Conservation (phyloP, 2,888 invertebrate genomes). For the Barypeithes pellucidus region DNA sequence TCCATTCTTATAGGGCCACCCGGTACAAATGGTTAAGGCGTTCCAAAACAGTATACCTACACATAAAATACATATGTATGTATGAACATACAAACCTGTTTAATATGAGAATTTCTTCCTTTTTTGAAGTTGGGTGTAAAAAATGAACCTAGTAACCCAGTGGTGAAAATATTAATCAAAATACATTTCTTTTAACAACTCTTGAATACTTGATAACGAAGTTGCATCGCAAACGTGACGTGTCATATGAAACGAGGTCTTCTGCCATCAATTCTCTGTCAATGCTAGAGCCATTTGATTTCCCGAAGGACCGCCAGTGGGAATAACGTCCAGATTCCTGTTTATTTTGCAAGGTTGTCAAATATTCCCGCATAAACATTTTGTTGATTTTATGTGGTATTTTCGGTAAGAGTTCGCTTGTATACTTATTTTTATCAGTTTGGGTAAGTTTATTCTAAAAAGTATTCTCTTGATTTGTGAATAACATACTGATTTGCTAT, state of each 20-base stretch:
- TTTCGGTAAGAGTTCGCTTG: background rate
- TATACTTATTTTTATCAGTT: too few relatives aligned
- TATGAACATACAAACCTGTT: too few relatives aligned
- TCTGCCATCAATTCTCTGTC: constrained; percentile 47
- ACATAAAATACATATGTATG: too few relatives aligned
- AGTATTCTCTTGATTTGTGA: too few relatives aligned
- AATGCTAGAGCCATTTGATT: constrained; percentile 43
- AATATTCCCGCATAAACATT: constrained; percentile 8
- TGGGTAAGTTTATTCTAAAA: too few relatives aligned
- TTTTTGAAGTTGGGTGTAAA: too few relatives aligned
- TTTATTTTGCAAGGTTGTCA: constrained; percentile 36
- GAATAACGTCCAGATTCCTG: constrained; percentile 39
- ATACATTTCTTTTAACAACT: constrained; percentile 22
- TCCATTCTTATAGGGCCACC: too few relatives aligned
- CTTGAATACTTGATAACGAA: constrained; percentile 40
- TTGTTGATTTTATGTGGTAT: constrained; percentile 2
- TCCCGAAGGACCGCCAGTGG: constrained; percentile 33
- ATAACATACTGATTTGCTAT: too few relatives aligned
- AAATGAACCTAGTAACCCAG: too few relatives aligned
- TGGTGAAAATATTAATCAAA: background rate
- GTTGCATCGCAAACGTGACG: constrained; percentile 41
- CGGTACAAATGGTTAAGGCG: too few relatives aligned
- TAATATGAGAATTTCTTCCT: too few relatives aligned
- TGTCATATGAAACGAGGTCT: constrained; percentile 34
- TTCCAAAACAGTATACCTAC: too few relatives aligned